Base-by-base conservation (phyloP, 2,888 invertebrate genomes). In the Drosophila robusta region DNA sequence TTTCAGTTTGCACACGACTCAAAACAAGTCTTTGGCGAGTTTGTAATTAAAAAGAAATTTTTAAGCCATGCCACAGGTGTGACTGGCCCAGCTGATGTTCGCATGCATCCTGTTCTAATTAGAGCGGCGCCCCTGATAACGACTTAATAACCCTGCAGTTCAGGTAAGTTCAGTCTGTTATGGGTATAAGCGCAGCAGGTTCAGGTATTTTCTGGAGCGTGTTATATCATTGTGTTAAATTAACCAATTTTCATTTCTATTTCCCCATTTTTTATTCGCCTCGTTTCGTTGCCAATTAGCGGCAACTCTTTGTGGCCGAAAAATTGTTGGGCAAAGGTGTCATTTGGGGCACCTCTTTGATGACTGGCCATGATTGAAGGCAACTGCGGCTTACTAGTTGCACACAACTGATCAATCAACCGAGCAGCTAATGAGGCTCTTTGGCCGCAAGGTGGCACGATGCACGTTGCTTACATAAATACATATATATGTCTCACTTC, bases 221-320 rank as follows among this genome's bases (percentile, higher is more conserved):
- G 71, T 73, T 79, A 68, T 75, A 80, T 87, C 87, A 87, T 75
- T 75, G 65, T 78, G 72, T 80, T 83, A 87, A 85, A 87, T 89
- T 73, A 70, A 74, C 81, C 89, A 70, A 71, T 80, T 82, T 70
- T 57, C 52, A 45, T 50, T 68, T 69, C 45, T 61, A 50, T 61
- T 60, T 61, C 12, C 45, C 58, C 14, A n/a, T 39, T 18, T 18
- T 8, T 26, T 7, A 26, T 26, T 26, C 26, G 26, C 12, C 26
- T 41, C 54, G 38, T 24, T 49, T 52, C 47, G 45, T 24, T 65
- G 57, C 79, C 78, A 79, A 80, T 78, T 80, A 78, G 77, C 80
- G 73, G 78, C 67, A 69, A 54, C 66, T 61, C 60, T 65, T 71
- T 63, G 39, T 52, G 61, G 4, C 36, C 45, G 12, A 32, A 63